Base-by-base conservation (phyloP, 2,888 invertebrate species). In the Lysandra coridon region DNA sequence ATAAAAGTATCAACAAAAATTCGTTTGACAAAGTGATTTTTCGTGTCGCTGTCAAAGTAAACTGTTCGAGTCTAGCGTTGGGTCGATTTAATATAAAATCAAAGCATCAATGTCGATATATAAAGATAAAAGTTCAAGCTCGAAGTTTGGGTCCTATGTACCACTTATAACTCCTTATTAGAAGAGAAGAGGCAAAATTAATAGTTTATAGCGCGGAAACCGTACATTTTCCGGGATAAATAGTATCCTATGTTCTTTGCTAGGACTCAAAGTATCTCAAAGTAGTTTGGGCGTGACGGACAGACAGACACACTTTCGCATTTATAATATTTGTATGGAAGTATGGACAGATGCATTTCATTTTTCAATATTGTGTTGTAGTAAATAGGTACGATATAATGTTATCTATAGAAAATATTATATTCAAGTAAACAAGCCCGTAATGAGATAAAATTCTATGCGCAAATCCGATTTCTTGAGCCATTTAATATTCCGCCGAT, bases 1-100 rank as follows among this genome's bases (percentile, higher is more conserved):
- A 76, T 53, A 33, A 49, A 76, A 49, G 76, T 57, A 76, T 33
- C 57, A 76, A 76, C 30, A 76, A 75, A 75, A 33, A 57, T 23
- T 75, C 75, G 53, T 53, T 75, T 75, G 53, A 76, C 57, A 76
- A 57, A 76, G 76, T 76, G 76, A 76, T 5, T 57, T 76, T 57
- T 57, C 76, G 76, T 76, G 76, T 76, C 57, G 57, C 76, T 53
- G 57, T 57, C 76, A 57, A 76, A 76, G 33, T 76, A 33, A 57
- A 76, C 53, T 14, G 30, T 76, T 53, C 30, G 76, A 7, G 76
- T 76, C 57, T 76, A 76, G 69, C 69, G 14, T 37, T 69, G 37
- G 69, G 14, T 33, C 49, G 17, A 37, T 76, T 76, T 53, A 76
- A 76, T 57, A 57, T 30, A 57, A 76, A 57, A 76, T 76, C 76